These are phyloP conservation scores for Lithophane semibrunnea DNA, from an alignment of 2,888 invertebrate species.

Conservation along the genomic window DNA sequence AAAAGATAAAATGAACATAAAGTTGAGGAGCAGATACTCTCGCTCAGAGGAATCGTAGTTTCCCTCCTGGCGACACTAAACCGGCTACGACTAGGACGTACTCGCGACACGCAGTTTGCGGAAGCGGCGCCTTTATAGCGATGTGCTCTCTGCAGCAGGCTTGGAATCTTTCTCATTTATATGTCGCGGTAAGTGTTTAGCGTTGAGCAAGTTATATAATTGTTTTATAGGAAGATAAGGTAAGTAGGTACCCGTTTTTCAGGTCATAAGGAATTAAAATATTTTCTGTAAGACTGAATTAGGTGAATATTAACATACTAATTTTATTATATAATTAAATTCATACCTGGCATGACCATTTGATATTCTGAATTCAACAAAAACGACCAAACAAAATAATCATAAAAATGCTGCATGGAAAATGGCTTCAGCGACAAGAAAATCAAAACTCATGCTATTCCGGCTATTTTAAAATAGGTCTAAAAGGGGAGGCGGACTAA, in stretches of 20 bases:
- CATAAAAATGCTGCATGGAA: neutral
- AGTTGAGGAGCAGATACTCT: constrained; percentile 89
- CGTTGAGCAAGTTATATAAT: constrained; percentile 21
- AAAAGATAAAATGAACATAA: constrained; percentile 91
- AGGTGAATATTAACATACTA: neutral
- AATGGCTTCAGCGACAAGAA: neutral
- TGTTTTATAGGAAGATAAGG: neutral
- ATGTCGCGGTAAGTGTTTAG: constrained; percentile 23
- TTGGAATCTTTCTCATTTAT: constrained; percentile 27
- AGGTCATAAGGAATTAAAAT: neutral
- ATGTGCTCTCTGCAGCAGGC: constrained; percentile 25
- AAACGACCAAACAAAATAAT: neutral
- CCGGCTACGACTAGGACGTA: constrained; percentile 74
- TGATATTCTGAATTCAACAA: neutral
- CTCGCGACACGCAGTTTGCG: constrained; percentile 81
- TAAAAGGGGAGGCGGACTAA: constrained; percentile 54
- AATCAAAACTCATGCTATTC: constrained; percentile 38
- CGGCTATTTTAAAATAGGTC: constrained; percentile 47
- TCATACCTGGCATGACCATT: neutral
- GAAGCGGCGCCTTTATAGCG: constrained; percentile 67
- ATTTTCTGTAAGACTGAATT: neutral
- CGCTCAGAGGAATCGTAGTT: constrained; percentile 89
- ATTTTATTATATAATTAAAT: neutral
- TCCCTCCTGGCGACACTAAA: constrained; percentile 88
- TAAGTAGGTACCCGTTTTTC: neutral